phyloP scores from a whole-genome alignment of 2,113 vertebrate genomes.

The Ammodytes dubius region DNA sequence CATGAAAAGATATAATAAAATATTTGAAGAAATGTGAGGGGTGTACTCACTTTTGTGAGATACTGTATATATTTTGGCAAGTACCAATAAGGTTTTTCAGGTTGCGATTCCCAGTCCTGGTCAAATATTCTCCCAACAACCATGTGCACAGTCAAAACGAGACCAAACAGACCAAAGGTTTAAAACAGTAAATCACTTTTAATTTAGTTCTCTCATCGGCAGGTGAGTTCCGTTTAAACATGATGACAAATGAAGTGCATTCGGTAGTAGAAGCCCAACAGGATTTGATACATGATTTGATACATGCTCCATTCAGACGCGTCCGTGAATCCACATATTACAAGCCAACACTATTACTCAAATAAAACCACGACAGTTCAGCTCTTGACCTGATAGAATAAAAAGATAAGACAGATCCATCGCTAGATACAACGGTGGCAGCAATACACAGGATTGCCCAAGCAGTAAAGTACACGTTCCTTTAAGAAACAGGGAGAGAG shows the following conservation, averaged over 20 bases:
- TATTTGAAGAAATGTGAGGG: too few relatives aligned
- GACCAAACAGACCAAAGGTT: slow-evolving; percentile 31
- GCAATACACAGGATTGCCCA: slow-evolving; percentile 89
- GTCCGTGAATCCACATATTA: slow-evolving; percentile 76
- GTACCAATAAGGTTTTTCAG: too few relatives aligned
- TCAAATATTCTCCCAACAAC: too few relatives aligned
- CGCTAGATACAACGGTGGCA: slow-evolving; percentile 77
- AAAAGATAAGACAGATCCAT: slow-evolving; percentile 77
- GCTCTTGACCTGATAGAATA: slow-evolving; percentile 83
- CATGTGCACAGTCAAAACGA: background rate
- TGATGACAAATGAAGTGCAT: slow-evolving; percentile 84
- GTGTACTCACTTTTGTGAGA: too few relatives aligned
- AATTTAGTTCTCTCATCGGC: slow-evolving; percentile 86
- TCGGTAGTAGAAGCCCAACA: slow-evolving; percentile 80
- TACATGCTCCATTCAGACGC: slow-evolving; percentile 82
- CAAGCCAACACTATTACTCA: slow-evolving; percentile 72
- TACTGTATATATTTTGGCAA: too few relatives aligned
- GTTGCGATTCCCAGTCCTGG: too few relatives aligned
- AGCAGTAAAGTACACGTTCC: slow-evolving; percentile 90
- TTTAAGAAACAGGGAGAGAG: slow-evolving; percentile 91
- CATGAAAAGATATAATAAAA: too few relatives aligned
- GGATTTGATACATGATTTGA: slow-evolving; percentile 78
- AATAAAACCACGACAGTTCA: slow-evolving; percentile 81
- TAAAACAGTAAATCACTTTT: slow-evolving; percentile 87
- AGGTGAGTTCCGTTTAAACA: slow-evolving; percentile 77